phyloP scores from a whole-genome alignment of 1,140 invertebrate genomes.

The Caerostris extrusa region DNA sequence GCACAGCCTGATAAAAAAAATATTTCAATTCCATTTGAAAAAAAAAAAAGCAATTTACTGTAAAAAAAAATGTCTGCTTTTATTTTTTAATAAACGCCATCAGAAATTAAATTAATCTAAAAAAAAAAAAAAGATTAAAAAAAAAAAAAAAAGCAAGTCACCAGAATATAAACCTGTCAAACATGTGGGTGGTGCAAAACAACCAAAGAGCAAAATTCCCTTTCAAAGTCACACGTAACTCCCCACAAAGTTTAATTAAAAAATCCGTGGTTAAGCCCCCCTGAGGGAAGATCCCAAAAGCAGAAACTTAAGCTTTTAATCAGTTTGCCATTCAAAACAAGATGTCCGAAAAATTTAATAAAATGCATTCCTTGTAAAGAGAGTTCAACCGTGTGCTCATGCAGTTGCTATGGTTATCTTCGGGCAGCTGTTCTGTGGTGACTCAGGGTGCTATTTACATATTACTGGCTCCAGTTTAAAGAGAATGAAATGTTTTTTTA shows the following conservation, averaged over 20 bases:
- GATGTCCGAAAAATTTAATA: constrained; percentile 32
- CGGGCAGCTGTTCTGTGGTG: neutral
- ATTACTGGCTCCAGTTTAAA: neutral
- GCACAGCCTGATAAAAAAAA: no score
- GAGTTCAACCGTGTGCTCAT: neutral
- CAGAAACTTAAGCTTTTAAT: constrained; percentile 17
- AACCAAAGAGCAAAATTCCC: neutral
- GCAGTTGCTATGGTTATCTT: neutral
- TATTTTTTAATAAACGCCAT: no score
- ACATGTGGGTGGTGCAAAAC: neutral
- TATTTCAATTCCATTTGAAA: no score
- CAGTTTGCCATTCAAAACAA: constrained; percentile 36
- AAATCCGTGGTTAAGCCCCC: neutral
- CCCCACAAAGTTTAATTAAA: neutral
- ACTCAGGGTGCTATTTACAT: neutral
- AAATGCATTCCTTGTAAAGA: neutral
- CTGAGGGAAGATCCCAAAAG: neutral
- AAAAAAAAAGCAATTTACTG: no score
- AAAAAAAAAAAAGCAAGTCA: neutral
- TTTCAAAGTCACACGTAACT: neutral
- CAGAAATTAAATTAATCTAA: no score
- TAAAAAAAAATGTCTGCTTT: no score
- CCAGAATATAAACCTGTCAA: constrained; percentile 11
- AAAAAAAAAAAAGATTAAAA: no score
- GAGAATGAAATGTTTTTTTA: no score